A percentile compares a stretch with the other conserved stretches of the same genome.
phyloP scores from a whole-genome alignment of 2,888 invertebrate genomes.

The Habroteleia sp. region DNA sequence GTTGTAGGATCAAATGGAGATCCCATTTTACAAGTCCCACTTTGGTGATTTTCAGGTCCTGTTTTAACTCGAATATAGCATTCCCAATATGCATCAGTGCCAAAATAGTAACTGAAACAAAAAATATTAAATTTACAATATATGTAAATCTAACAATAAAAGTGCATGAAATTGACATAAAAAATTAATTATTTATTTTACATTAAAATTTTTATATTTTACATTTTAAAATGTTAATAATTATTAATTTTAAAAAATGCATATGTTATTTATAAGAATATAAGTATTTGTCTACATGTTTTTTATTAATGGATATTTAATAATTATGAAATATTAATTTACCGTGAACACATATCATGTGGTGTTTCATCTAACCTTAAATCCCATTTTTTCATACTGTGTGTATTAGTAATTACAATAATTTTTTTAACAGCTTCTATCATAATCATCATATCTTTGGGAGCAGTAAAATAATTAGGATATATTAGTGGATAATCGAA shows the following conservation, averaged over 20 bases:
- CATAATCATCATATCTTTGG: slow-evolving; percentile 84
- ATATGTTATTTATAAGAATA: no score
- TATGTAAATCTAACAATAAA: not conserved
- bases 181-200: no score
- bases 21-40: slow-evolving; percentile 84
- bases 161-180: no score
- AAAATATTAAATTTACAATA: slow-evolving; percentile 53
- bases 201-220: no score
- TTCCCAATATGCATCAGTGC: slow-evolving; percentile 86
- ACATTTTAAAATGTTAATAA: no score
- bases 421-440: slow-evolving; percentile 84
- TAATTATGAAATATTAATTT: slow-evolving; percentile 49
- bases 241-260: no score
- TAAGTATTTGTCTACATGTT: not conserved
- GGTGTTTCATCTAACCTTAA: slow-evolving; percentile 83
- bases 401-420: slow-evolving; percentile 83
- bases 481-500: slow-evolving; percentile 85
- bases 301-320: not conserved
- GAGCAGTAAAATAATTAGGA: slow-evolving; percentile 87
- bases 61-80: slow-evolving; percentile 84
- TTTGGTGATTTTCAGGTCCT: slow-evolving; percentile 86
- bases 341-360: slow-evolving; percentile 83
- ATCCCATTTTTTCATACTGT: slow-evolving; percentile 84
- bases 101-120: slow-evolving; percentile 80
- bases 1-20: slow-evolving; percentile 81